These are phyloP conservation scores for Etheostoma cragini DNA, from an alignment of 2,113 vertebrate genomes.

Conservation along the genomic window DNA sequence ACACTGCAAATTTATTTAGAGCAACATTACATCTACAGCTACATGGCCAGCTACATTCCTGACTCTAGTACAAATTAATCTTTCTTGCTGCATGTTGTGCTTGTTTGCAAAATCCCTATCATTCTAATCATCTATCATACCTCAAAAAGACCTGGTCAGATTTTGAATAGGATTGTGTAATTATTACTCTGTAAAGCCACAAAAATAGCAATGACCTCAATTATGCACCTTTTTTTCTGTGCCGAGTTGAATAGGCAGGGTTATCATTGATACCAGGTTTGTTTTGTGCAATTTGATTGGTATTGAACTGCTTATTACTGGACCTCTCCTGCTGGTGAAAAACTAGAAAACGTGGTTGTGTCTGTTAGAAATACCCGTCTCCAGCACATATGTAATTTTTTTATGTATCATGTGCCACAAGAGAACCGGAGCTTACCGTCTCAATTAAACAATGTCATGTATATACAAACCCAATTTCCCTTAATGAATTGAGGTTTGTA, in stretches of 20 bases:
- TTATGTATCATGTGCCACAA: background rate
- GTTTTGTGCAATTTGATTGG: constrained; percentile 25
- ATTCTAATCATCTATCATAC: constrained; percentile 1
- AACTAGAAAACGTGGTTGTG: background rate
- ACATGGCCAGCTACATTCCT: background rate
- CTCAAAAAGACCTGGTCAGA: background rate
- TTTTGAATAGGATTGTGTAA: background rate
- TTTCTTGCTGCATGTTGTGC: background rate
- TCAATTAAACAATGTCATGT: constrained; percentile 7
- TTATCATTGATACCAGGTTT: constrained; percentile 12
- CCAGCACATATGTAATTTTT: background rate
- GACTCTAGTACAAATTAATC: background rate
- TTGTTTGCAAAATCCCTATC: background rate
- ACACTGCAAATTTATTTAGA: background rate
- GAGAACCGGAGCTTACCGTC: constrained; percentile 20
- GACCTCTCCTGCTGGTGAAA: background rate
- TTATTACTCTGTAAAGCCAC: constrained; percentile 14
- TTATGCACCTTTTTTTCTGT: background rate
- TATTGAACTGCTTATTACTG: constrained; percentile 17
- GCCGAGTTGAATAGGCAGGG: background rate
- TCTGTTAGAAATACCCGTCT: background rate
- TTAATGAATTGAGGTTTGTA: background rate
- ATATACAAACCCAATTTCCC: too few species aligned
- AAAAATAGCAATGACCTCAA: constrained; percentile 1
- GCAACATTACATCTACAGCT: background rate